Base-by-base conservation (phyloP, 2,113 vertebrate genomes). In the Catharus bicknelli region DNA sequence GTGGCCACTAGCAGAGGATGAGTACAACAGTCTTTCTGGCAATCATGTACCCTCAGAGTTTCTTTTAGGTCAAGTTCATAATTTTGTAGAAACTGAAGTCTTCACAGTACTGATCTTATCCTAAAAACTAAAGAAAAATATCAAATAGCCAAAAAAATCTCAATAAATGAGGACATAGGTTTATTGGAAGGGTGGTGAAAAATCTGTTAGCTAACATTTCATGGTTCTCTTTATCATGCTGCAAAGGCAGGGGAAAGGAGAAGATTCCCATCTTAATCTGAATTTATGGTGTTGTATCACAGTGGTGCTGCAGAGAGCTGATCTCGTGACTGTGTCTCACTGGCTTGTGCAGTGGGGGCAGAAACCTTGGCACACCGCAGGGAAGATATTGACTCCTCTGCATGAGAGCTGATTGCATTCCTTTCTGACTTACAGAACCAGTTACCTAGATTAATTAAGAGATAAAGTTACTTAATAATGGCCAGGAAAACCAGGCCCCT, bases 311-410 rank as follows among this genome's bases (percentile, higher is more conserved):
- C 25, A n/a, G 47, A 23, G 11, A 43, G 50, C 14, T 53, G 32
- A 30, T 30, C 40, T 51, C 25, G 5, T 1, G 55, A 15, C 40
- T 2, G 0, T 13, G 23, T 51, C 50, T 43, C 16, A 1, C 63
- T 43, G 45, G 9, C 17, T 86, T 32, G 25, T 2, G 5, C 1
- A 0, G 29, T 1, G 2, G n/a, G 11, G 27, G 2, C 30, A 64
- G 45, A 58, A 85, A 58, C 13, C 1, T 0, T 16, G n/a, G 53
- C 18, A 48, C 12, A 5, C 1, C 3, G 26, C 9, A 34, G 47
- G 47, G 17, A 69, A 66, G 36, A 27, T 58, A 8, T 1, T 62
- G 30, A 51, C 8, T 79, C 15, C 12, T 67, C 34, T 55, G 53
- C 2, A 2, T 27, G 29, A 91, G 26, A 23, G 16, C 32, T 82